These are phyloP conservation scores for Athene cunicularia DNA, from an alignment of 2,113 vertebrate species.

Conservation along the genomic window DNA sequence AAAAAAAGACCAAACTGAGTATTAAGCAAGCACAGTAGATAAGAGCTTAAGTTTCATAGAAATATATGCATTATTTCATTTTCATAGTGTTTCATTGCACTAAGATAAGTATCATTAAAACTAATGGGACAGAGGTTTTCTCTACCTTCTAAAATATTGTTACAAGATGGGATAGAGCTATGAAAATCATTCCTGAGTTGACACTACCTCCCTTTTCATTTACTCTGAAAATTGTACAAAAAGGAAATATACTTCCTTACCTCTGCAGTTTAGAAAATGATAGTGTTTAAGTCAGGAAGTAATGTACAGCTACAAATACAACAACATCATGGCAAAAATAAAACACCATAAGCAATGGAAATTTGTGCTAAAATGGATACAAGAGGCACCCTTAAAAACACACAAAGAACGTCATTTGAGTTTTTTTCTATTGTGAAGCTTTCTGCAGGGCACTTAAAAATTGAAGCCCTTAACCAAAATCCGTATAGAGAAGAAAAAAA, in stretches of 20 bases:
- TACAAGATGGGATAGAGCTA: slow-evolving; percentile 21
- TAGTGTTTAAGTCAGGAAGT: slow-evolving; percentile 70
- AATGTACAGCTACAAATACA: slow-evolving; percentile 64
- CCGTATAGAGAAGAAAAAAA: neutral
- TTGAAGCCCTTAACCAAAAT: slow-evolving; percentile 44
- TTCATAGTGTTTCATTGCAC: slow-evolving; percentile 52
- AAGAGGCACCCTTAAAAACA: slow-evolving; percentile 12
- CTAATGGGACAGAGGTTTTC: slow-evolving; percentile 42
- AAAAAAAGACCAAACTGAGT: neutral
- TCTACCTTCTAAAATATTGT: slow-evolving; percentile 49
- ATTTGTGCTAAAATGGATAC: slow-evolving; percentile 42
- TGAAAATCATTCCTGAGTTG: slow-evolving; percentile 45
- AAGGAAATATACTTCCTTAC: slow-evolving; percentile 56
- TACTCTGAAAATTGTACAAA: slow-evolving; percentile 67
- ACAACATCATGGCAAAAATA: slow-evolving; percentile 60
- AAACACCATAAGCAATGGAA: slow-evolving; percentile 50
- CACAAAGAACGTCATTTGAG: neutral
- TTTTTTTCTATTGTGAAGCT: neutral
- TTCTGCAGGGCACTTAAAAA: slow-evolving; percentile 58
- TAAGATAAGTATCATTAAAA: slow-evolving; percentile 64
- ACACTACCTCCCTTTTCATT: slow-evolving; percentile 43
- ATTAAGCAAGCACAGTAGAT: neutral
- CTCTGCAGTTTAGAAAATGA: slow-evolving; percentile 68
- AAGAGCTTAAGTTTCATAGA: neutral
- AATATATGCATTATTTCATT: slow-evolving; percentile 39